Conservation (phyloP, 2,888 invertebrate genomes). For the Drosophila robusta region DNA sequence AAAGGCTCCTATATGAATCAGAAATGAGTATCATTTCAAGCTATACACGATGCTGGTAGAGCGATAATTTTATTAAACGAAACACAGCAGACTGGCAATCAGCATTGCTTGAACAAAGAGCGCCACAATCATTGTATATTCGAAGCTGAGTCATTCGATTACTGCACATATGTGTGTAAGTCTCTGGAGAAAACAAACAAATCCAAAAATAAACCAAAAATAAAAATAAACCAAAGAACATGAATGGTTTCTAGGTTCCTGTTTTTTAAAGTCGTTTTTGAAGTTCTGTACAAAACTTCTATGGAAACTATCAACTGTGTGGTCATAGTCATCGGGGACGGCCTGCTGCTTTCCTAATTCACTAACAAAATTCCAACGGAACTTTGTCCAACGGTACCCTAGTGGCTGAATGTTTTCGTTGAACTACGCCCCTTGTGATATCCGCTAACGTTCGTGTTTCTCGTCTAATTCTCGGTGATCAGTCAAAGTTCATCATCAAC, state of each 20-base stretch:
- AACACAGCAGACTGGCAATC: not conserved
- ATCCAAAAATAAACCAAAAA: not conserved
- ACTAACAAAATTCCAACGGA: constrained; percentile 98
- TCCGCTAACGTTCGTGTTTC: constrained; percentile 99
- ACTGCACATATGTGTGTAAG: not conserved
- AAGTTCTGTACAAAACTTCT: constrained; percentile 7
- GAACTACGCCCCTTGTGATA: constrained; percentile 97
- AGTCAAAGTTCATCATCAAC: constrained; percentile 98
- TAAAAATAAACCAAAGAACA: not conserved
- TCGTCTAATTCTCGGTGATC: constrained; percentile 99
- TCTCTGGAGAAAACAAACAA: no score
- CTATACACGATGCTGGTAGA: constrained; percentile 4
- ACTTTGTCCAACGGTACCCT: constrained; percentile 94
- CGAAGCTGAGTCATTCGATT: not conserved
- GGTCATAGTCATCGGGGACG: constrained; percentile 97
- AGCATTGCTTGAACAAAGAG: constrained; percentile 20
- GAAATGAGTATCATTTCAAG: not conserved
- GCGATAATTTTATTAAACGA: not conserved
- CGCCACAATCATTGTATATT: not conserved
- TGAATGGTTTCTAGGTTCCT: no score
- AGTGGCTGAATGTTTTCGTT: constrained; percentile 97
- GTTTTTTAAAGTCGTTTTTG: no score
- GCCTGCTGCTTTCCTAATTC: constrained; percentile 96
- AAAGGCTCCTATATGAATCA: constrained; percentile 22
- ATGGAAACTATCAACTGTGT: constrained; percentile 99